Base-by-base conservation (phyloP, 2,113 vertebrate genomes). In the Atlantisia rogersi region DNA sequence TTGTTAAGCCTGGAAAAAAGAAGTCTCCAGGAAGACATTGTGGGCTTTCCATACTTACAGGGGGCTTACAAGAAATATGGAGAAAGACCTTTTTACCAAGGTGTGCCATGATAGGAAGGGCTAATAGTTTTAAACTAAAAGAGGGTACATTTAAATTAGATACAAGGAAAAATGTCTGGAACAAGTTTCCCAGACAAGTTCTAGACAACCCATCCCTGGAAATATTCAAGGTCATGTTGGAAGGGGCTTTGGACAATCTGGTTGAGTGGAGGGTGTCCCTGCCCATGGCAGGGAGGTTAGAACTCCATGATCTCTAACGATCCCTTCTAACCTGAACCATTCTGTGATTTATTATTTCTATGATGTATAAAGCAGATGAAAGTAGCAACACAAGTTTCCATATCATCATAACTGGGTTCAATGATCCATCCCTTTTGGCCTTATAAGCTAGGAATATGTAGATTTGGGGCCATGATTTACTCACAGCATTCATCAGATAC, bases 81-180 rank as follows among this genome's bases (percentile, higher is more conserved):
- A 52, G 48, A 26, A 35, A 50, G 15, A 46, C 44, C 21, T 48
- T 50, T 69, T 63, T 69, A 24, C 10, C 6, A 35, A 19, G 15
- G 9, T 2, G 1, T 37, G 14, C 35, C 19, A 21, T 15, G 19
- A n/a, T 37, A 73, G 11, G 14, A 48, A 1, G 1, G 35, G 2
- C 4, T 50, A 71, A 42, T 2, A 3, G 8, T 39, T 67, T 85
- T 31, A 73, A 91, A 60, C 32, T n/a, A 37, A 63, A 77, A 70
- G 7, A 76, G 7, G n/a, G 19, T 40, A 67, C 19, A 58, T 58
- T 37, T 32, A 78, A 15, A 26, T 50, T 37, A 64, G 42, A 71
- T 22, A 58, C 28, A 53, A 59, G 13, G 18, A 67, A 40, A 8
- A 85, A 71, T 65, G n/a, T 80, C 37, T 85, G 24, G 21, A 42